Evolutionary conservation across 2,888 invertebrate genomes (phyloP).

Genomic region (Scaptomyza polygonia): DNA sequence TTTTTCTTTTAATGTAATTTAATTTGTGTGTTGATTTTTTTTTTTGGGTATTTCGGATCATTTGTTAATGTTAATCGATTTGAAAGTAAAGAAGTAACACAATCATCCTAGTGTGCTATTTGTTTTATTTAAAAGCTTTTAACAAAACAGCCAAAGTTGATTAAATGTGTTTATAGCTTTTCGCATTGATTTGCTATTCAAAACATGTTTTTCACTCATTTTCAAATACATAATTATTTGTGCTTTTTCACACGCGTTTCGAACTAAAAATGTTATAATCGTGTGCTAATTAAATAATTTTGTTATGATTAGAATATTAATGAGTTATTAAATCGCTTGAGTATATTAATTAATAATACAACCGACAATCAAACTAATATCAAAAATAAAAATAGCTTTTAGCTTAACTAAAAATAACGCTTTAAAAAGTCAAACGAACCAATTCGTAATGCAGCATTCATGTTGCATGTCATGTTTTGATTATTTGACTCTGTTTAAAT

Average conservation of each 20-base stretch:
- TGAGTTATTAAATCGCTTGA: no score
- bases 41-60: not conserved
- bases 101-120: not conserved
- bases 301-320: not conserved
- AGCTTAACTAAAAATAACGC: no score
- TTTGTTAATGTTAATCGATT: constrained; percentile 15
- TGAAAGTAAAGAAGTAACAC: constrained; percentile 1
- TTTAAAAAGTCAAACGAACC: no score
- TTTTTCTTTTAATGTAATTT: constrained; percentile 54
- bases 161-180: no score
- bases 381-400: no score
- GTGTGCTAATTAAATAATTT: not conserved
- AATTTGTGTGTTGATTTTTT: constrained; percentile 9
- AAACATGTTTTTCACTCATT: not conserved
- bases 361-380: no score
- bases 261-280: not conserved
- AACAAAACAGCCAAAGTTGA: not conserved
- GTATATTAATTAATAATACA: no score
- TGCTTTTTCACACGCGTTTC: not conserved
- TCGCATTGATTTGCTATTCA: not conserved
- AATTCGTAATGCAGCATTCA: constrained; percentile 1
- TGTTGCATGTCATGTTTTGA: constrained; percentile 21
- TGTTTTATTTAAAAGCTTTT: no score
- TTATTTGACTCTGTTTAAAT: constrained; percentile 26
- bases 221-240: not conserved